Evolutionary conservation across 2,113 vertebrate genomes (phyloP).

Genomic region (Sapajus apella): DNA sequence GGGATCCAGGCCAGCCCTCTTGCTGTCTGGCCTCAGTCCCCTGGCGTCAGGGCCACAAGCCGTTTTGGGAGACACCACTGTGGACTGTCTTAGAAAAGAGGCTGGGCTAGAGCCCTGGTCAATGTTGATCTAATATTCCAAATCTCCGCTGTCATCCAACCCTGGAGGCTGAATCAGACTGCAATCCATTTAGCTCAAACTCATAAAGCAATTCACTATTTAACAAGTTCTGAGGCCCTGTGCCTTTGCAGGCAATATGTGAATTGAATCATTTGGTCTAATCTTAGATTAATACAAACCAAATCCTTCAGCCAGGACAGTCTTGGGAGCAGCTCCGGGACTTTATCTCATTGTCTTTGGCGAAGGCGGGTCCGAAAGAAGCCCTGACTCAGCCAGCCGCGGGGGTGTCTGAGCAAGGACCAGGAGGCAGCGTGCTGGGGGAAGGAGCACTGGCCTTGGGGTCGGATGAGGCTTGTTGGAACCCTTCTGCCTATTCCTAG

Average conservation of each 20-base stretch:
- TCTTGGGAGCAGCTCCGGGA: neutral
- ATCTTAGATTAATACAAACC: slow-evolving; percentile 73
- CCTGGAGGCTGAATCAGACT: slow-evolving; percentile 64
- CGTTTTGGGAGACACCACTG: neutral
- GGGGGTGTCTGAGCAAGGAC: neutral
- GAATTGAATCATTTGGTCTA: slow-evolving; percentile 69
- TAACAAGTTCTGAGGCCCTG: slow-evolving; percentile 70
- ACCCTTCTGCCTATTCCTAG: neutral
- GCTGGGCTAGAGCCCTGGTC: neutral
- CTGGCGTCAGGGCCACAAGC: accelerated
- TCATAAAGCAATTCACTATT: slow-evolving; percentile 76
- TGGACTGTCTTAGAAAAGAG: neutral
- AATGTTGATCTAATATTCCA: slow-evolving; percentile 53
- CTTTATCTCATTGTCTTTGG: neutral
- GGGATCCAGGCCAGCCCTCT: neutral
- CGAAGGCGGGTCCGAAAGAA: neutral
- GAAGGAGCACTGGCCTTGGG: no score
- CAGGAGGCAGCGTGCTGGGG: accelerated
- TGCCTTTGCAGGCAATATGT: slow-evolving; percentile 21
- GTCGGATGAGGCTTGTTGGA: accelerated
- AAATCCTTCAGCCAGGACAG: slow-evolving; percentile 55
- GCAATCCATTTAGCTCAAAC: slow-evolving; percentile 76
- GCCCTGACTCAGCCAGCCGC: neutral
- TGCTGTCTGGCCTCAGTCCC: accelerated
- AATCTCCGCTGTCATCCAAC: slow-evolving; percentile 39